A percentile compares a stretch with the other conserved stretches of the same genome.
Evolutionary conservation across 1,140 invertebrate genomes (phyloP).

Genomic region (Anagrus nilaparvatae): DNA sequence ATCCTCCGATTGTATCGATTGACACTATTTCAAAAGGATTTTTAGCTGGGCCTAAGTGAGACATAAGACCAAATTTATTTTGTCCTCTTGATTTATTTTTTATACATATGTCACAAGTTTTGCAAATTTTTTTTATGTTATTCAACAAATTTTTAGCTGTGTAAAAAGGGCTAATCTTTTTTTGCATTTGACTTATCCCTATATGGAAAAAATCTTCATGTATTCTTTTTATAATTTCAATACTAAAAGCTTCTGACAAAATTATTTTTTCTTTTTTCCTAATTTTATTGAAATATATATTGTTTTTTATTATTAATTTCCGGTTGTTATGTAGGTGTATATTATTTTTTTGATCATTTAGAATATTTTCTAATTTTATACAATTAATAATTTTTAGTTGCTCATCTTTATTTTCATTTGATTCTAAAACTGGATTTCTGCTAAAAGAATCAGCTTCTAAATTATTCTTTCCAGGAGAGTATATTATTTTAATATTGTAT

Average conservation of each 20-base stretch:
- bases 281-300: background rate
- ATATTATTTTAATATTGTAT: slow-evolving; percentile 4
- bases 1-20: slow-evolving; percentile 29
- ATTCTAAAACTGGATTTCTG: slow-evolving; percentile 6
- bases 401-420: slow-evolving; percentile 2
- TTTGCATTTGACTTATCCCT: slow-evolving; percentile 9
- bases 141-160: slow-evolving; percentile 9
- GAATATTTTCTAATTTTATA: slow-evolving; percentile 1
- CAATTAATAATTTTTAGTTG: slow-evolving; percentile 3
- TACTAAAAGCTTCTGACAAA: background rate
- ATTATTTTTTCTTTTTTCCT: slow-evolving; percentile 3
- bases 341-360: background rate
- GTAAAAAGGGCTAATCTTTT: slow-evolving; percentile 12
- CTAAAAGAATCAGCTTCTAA: slow-evolving; percentile 4
- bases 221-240: slow-evolving; percentile 14
- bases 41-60: slow-evolving; percentile 18
- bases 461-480: slow-evolving; percentile 6
- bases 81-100: slow-evolving; percentile 18
- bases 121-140: slow-evolving; percentile 12
- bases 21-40: slow-evolving; percentile 32
- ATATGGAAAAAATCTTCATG: slow-evolving; percentile 7
- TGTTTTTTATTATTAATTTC: background rate
- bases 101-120: slow-evolving; percentile 12
- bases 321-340: background rate
- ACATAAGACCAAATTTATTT: slow-evolving; percentile 17